Conservation (phyloP, 2,797 vertebrate species). For the Sebastes nivosus region DNA sequence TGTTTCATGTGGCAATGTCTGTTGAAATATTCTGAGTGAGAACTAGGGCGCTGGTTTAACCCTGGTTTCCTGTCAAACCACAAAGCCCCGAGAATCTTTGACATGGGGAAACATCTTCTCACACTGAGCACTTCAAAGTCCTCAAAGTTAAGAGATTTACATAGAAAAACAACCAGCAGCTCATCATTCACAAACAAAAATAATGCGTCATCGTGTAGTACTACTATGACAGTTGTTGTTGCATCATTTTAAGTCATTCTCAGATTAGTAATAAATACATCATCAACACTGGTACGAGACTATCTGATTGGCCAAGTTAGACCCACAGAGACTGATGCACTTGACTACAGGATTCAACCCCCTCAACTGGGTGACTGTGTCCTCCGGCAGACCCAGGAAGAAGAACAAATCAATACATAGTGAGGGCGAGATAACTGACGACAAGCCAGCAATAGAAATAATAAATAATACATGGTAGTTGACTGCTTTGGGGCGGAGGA, state of each 20-base stretch:
- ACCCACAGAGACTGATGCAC: neutral
- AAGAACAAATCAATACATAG: slow-evolving; percentile 18
- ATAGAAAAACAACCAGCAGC: neutral
- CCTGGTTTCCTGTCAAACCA: slow-evolving; percentile 66
- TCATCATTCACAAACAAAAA: slow-evolving; percentile 22
- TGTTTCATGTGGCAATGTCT: slow-evolving; percentile 53
- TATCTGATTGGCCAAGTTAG: neutral
- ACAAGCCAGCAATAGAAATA: neutral
- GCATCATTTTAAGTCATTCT: neutral
- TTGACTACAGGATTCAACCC: neutral
- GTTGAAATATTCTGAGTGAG: slow-evolving; percentile 24
- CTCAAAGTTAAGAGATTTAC: slow-evolving; percentile 3
- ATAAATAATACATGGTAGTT: neutral
- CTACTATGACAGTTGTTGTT: neutral
- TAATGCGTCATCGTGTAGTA: neutral
- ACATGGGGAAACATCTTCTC: slow-evolving; percentile 4
- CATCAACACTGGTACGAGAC: slow-evolving; percentile 17
- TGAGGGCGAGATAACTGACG: neutral
- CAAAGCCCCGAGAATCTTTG: slow-evolving; percentile 38
- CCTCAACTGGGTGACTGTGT: neutral
- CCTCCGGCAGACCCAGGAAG: neutral
- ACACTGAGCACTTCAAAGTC: slow-evolving; percentile 36
- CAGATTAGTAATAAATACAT: slow-evolving; percentile 8
- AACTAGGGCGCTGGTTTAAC: slow-evolving; percentile 45
- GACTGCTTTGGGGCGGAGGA: neutral